Evolutionary conservation across 2,113 vertebrate species (phyloP).

Genomic region (Chaetorhynchus papuensis): DNA sequence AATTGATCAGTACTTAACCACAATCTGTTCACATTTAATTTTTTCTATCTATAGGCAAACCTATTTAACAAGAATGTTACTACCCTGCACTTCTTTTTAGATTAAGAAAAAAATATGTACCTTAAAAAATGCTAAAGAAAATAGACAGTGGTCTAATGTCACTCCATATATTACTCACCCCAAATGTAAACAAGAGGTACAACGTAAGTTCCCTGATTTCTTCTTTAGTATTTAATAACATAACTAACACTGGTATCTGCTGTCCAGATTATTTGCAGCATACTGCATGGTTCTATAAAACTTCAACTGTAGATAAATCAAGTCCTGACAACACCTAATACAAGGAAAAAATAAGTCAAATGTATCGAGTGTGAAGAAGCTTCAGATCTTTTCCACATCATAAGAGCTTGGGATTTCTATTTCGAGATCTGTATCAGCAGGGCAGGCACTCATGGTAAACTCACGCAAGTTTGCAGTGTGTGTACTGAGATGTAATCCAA

Average conservation of each 20-base stretch:
- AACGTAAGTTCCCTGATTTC: constrained; percentile 61
- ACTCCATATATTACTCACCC: constrained; percentile 38
- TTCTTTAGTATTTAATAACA: constrained; percentile 35
- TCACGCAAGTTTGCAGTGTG: constrained; percentile 55
- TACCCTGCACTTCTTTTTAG: constrained; percentile 47
- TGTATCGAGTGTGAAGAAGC: constrained; percentile 46
- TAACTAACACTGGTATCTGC: constrained; percentile 34
- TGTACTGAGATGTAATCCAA: constrained; percentile 30
- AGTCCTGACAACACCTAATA: constrained; percentile 21
- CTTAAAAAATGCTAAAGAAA: constrained; percentile 32
- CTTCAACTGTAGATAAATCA: constrained; percentile 2
- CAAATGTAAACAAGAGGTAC: constrained; percentile 73
- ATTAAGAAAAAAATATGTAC: constrained; percentile 54
- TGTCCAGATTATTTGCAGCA: constrained; percentile 24
- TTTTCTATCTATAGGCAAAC: constrained; percentile 38
- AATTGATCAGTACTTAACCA: constrained; percentile 13
- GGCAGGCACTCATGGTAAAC: constrained; percentile 69
- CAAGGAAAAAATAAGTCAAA: not conserved
- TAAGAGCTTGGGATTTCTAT: constrained; percentile 15
- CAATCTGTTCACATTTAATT: not conserved
- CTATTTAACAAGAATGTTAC: not conserved
- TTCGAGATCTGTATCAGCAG: constrained; percentile 32
- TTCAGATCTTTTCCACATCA: constrained; percentile 1
- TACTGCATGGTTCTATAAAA: constrained; percentile 11
- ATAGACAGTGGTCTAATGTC: constrained; percentile 56